Percentiles rank a stretch among this genome's conserved stretches.
These are phyloP conservation scores for Eunapius fragilis DNA, from an alignment of 37 sponge, comb jelly and placozoan species.

Conservation along the genomic window DNA sequence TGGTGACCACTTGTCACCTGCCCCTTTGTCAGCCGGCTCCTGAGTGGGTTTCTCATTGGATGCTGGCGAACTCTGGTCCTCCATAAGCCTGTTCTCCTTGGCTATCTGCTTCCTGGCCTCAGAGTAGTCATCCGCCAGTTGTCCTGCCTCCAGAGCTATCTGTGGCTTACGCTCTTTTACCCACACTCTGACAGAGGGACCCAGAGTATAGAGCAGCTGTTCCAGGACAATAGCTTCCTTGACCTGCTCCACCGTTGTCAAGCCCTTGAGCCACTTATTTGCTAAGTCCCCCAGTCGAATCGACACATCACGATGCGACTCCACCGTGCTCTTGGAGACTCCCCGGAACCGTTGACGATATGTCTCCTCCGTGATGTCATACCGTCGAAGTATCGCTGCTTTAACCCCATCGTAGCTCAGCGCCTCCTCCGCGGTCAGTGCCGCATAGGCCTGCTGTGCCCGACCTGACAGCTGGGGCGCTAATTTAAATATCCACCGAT, in stretches of 20 bases:
- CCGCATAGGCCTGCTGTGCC: slow-evolving; percentile 58
- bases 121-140: not conserved
- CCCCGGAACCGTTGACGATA: slow-evolving; percentile 22
- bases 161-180: not conserved
- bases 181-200: not conserved
- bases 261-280: not conserved
- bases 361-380: slow-evolving; percentile 33
- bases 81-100: not conserved
- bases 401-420: slow-evolving; percentile 17
- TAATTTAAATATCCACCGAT: not conserved
- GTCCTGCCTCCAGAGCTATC: not conserved
- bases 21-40: not conserved
- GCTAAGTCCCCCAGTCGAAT: not conserved
- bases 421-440: slow-evolving; percentile 23
- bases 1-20: not conserved
- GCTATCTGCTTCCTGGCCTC: not conserved
- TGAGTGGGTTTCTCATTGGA: not conserved
- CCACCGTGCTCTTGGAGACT: not conserved
- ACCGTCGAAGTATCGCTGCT: slow-evolving; percentile 26
- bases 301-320: not conserved
- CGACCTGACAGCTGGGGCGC: slow-evolving; percentile 29
- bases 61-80: not conserved
- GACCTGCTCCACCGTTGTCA: not conserved
- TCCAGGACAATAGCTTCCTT: not conserved
- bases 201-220: not conserved